Percentiles rank a stretch among this genome's conserved stretches.
Conservation (phyloP, 2,113 vertebrate species). For the Antechinus flavipes region DNA sequence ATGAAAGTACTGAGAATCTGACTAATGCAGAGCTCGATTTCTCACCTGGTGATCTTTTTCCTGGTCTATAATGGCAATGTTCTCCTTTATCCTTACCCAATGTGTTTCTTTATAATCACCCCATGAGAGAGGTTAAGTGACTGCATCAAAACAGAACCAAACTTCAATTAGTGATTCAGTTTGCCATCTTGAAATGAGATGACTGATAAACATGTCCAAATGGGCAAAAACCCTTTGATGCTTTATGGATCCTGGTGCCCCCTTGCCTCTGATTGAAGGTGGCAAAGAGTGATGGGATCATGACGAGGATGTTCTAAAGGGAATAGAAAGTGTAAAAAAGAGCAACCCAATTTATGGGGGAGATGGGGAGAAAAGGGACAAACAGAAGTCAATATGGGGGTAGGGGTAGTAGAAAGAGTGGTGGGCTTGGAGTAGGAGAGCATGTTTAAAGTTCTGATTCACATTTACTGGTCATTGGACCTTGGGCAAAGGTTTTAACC, state of each 20-base stretch:
- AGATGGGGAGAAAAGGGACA: constrained; percentile 2
- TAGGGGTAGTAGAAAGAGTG: neutral
- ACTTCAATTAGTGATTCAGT: constrained; percentile 12
- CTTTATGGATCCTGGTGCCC: neutral
- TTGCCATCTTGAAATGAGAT: neutral
- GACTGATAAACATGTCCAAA: neutral
- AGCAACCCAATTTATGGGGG: neutral
- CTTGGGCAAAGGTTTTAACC: neutral
- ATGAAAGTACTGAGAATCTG: neutral
- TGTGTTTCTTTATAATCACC: neutral
- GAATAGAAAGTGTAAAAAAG: neutral
- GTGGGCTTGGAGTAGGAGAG: neutral
- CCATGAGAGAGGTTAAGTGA: neutral
- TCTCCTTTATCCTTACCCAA: neutral
- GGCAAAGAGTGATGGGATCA: neutral
- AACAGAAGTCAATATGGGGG: neutral
- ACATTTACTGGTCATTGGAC: neutral
- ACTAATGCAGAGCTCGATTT: neutral
- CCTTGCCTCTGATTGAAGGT: neutral
- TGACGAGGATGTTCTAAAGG: neutral
- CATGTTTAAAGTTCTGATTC: neutral
- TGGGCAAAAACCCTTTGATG: neutral
- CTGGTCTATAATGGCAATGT: neutral
- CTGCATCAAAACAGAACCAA: neutral
- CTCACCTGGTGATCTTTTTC: neutral